Evolutionary conservation across 2,888 invertebrate species (phyloP).

Genomic region (Lissocephala sabroskyi): DNA sequence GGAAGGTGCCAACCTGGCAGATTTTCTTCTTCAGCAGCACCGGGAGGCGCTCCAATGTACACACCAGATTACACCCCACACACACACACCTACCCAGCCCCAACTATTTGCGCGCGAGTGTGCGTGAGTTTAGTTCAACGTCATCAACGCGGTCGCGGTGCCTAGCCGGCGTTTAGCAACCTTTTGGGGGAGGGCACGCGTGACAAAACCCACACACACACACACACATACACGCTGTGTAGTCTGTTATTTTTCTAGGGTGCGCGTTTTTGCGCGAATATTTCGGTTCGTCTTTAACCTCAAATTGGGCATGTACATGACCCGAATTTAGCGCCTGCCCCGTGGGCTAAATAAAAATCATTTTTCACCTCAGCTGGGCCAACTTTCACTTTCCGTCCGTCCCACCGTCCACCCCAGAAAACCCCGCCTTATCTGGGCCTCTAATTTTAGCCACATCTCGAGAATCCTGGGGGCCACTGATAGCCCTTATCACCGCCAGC

Average conservation of each 20-base stretch:
- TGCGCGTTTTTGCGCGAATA: not conserved
- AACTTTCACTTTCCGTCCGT: slow-evolving; percentile 14
- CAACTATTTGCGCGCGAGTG: slow-evolving; percentile 17
- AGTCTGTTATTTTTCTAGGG: not conserved
- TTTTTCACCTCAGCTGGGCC: slow-evolving; percentile 1
- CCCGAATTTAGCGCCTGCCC: too few relatives aligned
- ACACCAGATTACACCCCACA: too few relatives aligned
- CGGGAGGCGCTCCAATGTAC: slow-evolving; percentile 7
- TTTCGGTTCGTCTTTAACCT: slow-evolving; percentile 53
- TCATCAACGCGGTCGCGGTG: slow-evolving; percentile 15
- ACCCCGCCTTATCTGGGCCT: too few relatives aligned
- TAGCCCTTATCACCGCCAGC: too few relatives aligned
- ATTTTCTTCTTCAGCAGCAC: slow-evolving; percentile 53
- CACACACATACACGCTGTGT: not conserved
- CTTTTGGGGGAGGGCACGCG: slow-evolving; percentile 14
- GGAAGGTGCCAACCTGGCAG: slow-evolving; percentile 71
- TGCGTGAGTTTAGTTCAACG: slow-evolving; percentile 10
- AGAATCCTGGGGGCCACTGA: too few relatives aligned
- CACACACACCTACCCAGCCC: too few relatives aligned
- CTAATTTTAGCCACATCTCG: too few relatives aligned
- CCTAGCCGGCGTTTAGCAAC: slow-evolving; percentile 10
- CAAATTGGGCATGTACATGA: slow-evolving; percentile 20
- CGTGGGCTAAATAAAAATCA: slow-evolving; percentile 16
- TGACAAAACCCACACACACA: slow-evolving; percentile 22
- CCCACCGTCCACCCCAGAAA: too few relatives aligned